Evolutionary conservation across 2,888 invertebrate genomes (phyloP).

Genomic region (Antitype chi): DNA sequence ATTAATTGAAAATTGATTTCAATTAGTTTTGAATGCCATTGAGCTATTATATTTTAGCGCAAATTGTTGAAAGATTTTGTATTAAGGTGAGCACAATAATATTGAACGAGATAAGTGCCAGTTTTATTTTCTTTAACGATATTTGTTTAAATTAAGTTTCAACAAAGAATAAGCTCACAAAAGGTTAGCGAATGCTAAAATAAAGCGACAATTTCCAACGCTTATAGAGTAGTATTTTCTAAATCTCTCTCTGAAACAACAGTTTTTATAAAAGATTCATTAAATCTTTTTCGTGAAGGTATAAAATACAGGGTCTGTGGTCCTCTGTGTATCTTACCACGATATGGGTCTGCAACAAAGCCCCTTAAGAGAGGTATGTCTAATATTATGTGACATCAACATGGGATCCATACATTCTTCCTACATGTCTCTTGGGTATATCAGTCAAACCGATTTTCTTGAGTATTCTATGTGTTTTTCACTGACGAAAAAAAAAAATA

Average conservation of each 20-base stretch:
- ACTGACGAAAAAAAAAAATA: neutral
- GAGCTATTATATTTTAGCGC: neutral
- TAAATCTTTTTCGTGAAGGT: neutral
- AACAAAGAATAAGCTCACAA: neutral
- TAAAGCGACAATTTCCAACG: neutral
- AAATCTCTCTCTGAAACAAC: neutral
- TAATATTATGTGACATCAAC: conserved; percentile 15
- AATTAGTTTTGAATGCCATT: conserved; percentile 25
- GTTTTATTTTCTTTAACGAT: no score
- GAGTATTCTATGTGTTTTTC: neutral
- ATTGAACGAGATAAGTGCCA: neutral
- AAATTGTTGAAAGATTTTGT: conserved; percentile 1
- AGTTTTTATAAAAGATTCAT: neutral
- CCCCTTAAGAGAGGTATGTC: neutral
- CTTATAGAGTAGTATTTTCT: neutral
- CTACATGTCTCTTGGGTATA: neutral
- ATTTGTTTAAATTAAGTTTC: neutral
- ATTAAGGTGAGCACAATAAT: neutral
- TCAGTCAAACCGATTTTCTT: neutral
- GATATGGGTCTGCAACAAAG: neutral
- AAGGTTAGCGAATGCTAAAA: neutral
- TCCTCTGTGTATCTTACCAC: neutral
- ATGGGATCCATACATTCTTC: neutral
- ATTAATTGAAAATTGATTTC: conserved; percentile 40
- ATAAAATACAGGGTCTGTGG: neutral